phyloP scores from a whole-genome alignment of 2,113 vertebrate genomes.

The Struthio camelus region DNA sequence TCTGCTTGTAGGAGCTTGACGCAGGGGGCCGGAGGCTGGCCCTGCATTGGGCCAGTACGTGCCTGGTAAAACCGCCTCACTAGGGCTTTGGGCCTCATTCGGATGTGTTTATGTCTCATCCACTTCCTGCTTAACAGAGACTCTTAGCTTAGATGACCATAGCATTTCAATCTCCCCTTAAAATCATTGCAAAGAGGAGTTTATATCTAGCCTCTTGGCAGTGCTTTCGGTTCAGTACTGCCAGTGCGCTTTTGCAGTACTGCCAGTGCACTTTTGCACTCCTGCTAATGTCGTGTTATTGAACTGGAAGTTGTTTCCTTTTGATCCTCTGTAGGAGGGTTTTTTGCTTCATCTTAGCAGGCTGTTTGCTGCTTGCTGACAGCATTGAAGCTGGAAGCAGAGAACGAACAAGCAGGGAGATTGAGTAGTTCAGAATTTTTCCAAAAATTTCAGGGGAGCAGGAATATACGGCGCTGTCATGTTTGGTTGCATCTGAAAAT shows the following conservation, averaged over 20 bases:
- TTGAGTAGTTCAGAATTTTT: neutral
- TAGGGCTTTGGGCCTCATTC: neutral
- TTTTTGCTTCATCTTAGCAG: neutral
- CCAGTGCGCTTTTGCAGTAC: neutral
- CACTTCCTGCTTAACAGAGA: neutral
- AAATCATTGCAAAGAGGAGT: neutral
- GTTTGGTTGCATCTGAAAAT: slow-evolving; percentile 7
- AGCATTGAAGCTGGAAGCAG: neutral
- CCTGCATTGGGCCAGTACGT: fast-evolving
- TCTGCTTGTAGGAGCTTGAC: neutral
- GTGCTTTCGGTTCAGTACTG: neutral
- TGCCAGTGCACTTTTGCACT: slow-evolving; percentile 13
- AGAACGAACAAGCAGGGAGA: neutral
- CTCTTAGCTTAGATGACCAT: neutral
- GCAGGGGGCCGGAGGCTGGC: fast-evolving
- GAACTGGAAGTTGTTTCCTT: neutral
- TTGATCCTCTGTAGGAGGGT: neutral
- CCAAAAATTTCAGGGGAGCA: neutral
- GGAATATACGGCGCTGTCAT: neutral
- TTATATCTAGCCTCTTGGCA: neutral
- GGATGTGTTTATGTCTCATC: neutral
- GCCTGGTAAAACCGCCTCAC: fast-evolving
- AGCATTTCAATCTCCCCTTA: neutral
- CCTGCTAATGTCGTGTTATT: neutral
- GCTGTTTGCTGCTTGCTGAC: neutral